Conservation (phyloP, 2,888 invertebrate genomes). For the Microctonus hyperodae region DNA sequence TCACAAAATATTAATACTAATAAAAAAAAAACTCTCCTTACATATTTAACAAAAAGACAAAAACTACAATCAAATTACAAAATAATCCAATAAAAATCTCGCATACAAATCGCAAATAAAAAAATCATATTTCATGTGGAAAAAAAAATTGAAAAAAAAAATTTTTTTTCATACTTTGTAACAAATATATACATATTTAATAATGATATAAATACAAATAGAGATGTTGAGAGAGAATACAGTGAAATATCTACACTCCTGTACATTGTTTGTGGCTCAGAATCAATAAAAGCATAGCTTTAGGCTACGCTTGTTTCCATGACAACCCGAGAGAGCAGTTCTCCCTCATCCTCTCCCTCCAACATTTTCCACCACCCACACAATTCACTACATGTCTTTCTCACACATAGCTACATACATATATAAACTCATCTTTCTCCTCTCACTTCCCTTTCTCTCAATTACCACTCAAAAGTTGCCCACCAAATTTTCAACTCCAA, state of each 20-base stretch:
- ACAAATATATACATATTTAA: no score
- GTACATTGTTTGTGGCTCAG: slow-evolving; percentile 64
- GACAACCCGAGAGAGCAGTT: slow-evolving; percentile 58
- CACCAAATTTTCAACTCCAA: slow-evolving; percentile 19
- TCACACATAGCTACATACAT: background rate
- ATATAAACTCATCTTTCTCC: slow-evolving; percentile 10
- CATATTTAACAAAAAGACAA: no score
- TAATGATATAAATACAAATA: slow-evolving; percentile 36
- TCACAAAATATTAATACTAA: background rate
- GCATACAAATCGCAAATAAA: background rate
- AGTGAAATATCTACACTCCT: slow-evolving; percentile 62
- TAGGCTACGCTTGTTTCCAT: slow-evolving; percentile 62
- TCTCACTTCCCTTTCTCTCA: slow-evolving; percentile 29
- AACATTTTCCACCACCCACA: slow-evolving; percentile 20
- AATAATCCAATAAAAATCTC: background rate
- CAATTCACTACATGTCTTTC: background rate
- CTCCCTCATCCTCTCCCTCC: slow-evolving; percentile 44
- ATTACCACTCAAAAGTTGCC: slow-evolving; percentile 53
- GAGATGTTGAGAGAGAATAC: slow-evolving; percentile 55
- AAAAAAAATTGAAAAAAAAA: background rate
- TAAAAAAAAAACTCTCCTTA: no score
- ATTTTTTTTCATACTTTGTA: background rate
- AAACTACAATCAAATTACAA: background rate
- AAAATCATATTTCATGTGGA: no score
- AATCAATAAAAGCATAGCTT: slow-evolving; percentile 64